Evolutionary conservation across 2,113 vertebrate species (phyloP).

Genomic region (Shinisaurus crocodilurus): DNA sequence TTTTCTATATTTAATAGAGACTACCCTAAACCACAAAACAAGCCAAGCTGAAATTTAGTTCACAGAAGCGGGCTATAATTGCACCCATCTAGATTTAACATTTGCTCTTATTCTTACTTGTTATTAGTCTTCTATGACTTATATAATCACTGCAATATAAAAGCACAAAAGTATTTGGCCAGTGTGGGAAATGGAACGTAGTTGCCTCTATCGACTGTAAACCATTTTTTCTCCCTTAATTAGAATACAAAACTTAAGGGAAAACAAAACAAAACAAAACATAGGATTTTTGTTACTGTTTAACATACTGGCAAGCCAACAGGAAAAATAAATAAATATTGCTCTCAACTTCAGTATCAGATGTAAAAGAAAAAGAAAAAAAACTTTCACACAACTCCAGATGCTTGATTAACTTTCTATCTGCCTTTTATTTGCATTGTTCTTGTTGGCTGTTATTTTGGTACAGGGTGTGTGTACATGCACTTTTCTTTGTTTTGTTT

Average conservation of each 20-base stretch:
- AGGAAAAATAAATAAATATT: background rate
- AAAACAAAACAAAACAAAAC: background rate
- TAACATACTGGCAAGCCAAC: conserved; percentile 23
- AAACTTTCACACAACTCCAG: conserved; percentile 23
- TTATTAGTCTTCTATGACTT: conserved; percentile 34
- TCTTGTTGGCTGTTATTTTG: conserved; percentile 42
- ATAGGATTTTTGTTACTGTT: background rate
- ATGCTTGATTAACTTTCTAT: conserved; percentile 45
- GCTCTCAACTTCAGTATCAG: conserved; percentile 21
- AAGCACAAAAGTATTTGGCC: background rate
- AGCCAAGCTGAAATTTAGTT: conserved; percentile 71
- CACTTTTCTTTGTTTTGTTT: conserved; percentile 43
- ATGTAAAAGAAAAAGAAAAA: background rate
- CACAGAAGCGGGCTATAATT: conserved; percentile 51
- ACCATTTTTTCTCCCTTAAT: conserved; percentile 22
- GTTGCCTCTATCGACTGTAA: background rate
- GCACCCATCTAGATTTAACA: conserved; percentile 57
- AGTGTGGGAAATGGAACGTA: conserved; percentile 15
- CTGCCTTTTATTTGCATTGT: conserved; percentile 36
- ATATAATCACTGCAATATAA: conserved; percentile 2
- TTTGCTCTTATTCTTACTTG: conserved; percentile 61
- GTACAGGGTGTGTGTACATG: background rate
- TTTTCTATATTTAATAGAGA: conserved; percentile 74
- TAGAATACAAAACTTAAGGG: conserved; percentile 15
- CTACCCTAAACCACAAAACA: conserved; percentile 59